phyloP scores from a whole-genome alignment of 2,113 vertebrate genomes.

The Sus scrofa region DNA sequence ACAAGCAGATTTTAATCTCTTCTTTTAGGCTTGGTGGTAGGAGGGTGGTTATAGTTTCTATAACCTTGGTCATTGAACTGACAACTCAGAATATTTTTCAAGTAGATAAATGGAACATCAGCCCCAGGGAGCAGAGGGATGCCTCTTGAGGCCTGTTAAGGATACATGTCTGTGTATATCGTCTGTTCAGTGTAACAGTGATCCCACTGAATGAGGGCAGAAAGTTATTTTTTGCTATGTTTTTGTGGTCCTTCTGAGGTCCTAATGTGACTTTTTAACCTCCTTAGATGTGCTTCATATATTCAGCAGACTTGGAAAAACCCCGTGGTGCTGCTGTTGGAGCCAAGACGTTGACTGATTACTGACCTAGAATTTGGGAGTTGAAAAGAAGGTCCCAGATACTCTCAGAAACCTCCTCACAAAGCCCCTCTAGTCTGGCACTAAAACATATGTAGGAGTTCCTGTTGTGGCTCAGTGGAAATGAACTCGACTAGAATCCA shows the following conservation, averaged over 20 bases:
- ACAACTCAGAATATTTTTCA: constrained; percentile 14
- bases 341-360: neutral
- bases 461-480: no score
- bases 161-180: neutral
- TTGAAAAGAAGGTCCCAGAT: neutral
- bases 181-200: neutral
- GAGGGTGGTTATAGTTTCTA: neutral
- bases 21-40: neutral
- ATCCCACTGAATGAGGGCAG: neutral
- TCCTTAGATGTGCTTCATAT: neutral
- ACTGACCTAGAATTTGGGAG: neutral
- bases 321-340: neutral
- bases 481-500: no score
- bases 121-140: neutral
- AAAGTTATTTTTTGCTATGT: neutral
- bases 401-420: neutral
- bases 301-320: neutral
- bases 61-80: neutral
- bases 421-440: neutral
- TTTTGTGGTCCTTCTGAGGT: neutral
- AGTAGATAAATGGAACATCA: neutral
- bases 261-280: constrained; percentile 16
- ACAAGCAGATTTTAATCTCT: constrained; percentile 41
- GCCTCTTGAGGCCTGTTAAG: neutral
- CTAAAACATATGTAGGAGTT: neutral